Evolutionary conservation across 2,888 invertebrate species (phyloP).

Genomic region (Eremobia ochroleuca): DNA sequence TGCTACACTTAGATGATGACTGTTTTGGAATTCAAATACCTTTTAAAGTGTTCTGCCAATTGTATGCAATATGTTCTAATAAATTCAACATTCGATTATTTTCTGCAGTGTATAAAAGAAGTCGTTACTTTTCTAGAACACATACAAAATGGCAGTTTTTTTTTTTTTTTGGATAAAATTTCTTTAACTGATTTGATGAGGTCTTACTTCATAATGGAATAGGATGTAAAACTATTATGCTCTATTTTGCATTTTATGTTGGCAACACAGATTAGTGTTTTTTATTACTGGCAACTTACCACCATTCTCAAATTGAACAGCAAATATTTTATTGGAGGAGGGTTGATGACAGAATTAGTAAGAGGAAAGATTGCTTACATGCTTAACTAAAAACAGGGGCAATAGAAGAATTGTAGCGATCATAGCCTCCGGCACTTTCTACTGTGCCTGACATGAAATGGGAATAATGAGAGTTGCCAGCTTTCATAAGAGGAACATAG

Average conservation of each 20-base stretch:
- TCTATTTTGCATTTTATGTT: constrained; percentile 49
- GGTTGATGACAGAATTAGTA: not conserved
- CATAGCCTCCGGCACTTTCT: constrained; percentile 33
- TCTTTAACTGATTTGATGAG: constrained; percentile 5
- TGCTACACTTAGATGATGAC: not conserved
- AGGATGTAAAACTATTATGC: constrained; percentile 44
- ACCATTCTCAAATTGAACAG: constrained; percentile 7
- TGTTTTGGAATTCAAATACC: constrained; percentile 7
- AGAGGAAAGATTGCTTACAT: not conserved
- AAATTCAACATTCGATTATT: constrained; percentile 28
- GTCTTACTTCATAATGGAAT: constrained; percentile 52
- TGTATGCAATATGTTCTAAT: constrained; percentile 18
- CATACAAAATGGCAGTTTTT: constrained; percentile 23
- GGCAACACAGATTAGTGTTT: constrained; percentile 47
- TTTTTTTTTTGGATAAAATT: not conserved
- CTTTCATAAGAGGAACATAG: constrained; percentile 22
- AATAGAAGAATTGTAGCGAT: constrained; percentile 29
- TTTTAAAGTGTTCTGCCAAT: constrained; percentile 20
- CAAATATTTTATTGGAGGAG: not conserved
- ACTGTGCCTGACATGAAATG: constrained; percentile 26
- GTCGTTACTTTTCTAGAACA: constrained; percentile 1
- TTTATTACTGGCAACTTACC: constrained; percentile 37
- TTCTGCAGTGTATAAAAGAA: constrained; percentile 12
- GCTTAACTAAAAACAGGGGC: constrained; percentile 18
- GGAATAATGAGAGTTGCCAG: constrained; percentile 32